A percentile compares a stretch with the other conserved stretches of the same genome.
Evolutionary conservation across 2,888 invertebrate genomes (phyloP).

Genomic region (Anagyrus pseudococci): DNA sequence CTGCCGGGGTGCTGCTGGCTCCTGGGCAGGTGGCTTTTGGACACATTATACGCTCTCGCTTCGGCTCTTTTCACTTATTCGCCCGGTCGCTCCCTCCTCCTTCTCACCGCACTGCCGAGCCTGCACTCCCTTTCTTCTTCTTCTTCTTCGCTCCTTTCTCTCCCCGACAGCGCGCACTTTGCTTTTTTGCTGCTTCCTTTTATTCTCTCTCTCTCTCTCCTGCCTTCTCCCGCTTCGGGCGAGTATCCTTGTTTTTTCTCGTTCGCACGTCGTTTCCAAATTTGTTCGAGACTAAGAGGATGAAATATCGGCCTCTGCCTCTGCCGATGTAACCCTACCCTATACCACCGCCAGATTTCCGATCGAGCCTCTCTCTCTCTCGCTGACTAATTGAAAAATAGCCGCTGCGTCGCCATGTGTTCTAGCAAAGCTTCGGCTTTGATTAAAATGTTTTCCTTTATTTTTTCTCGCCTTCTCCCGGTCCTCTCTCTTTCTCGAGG

Average conservation of each 20-base stretch:
- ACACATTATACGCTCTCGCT: slow-evolving; percentile 57
- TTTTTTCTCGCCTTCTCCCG: too few species aligned
- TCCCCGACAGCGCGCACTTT: too few species aligned
- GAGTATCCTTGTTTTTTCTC: slow-evolving; percentile 2
- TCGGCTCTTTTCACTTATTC: slow-evolving; percentile 35
- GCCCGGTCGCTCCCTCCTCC: slow-evolving; percentile 26
- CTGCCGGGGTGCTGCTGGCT: slow-evolving; percentile 38
- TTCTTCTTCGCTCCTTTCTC: neutral
- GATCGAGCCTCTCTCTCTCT: too few species aligned
- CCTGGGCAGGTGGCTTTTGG: slow-evolving; percentile 59
- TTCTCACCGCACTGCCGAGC: too few species aligned
- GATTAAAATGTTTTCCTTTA: too few species aligned
- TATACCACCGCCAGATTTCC: too few species aligned
- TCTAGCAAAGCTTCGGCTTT: too few species aligned
- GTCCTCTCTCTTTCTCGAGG: too few species aligned
- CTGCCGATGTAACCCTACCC: neutral
- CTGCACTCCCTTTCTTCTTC: neutral
- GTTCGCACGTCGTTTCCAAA: slow-evolving; percentile 11
- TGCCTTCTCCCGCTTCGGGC: neutral
- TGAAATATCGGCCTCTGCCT: neutral
- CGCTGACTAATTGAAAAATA: too few species aligned
- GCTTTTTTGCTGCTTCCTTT: neutral
- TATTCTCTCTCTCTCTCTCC: neutral
- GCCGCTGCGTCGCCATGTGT: too few species aligned
- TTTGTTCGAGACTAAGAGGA: slow-evolving; percentile 6